A percentile compares a stretch with the other conserved stretches of the same genome.
Evolutionary conservation across 2,113 vertebrate genomes (phyloP).

Genomic region (Malurus alboscapulatus): DNA sequence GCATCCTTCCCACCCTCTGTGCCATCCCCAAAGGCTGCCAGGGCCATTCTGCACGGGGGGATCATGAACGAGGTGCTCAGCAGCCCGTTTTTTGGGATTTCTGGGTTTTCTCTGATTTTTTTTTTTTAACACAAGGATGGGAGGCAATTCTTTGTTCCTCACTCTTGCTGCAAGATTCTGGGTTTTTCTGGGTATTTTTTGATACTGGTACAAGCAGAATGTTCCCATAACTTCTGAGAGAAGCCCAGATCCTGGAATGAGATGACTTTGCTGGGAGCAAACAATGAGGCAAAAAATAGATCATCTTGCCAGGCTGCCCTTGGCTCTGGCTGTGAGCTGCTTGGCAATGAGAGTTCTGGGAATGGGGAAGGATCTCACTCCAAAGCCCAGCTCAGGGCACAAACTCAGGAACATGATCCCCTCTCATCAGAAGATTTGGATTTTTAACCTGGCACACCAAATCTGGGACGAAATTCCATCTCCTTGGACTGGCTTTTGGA

Average conservation of each 20-base stretch:
- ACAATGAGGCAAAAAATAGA: fast-evolving
- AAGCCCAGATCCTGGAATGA: background rate
- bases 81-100: background rate
- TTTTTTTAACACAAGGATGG: background rate
- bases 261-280: background rate
- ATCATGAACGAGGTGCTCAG: background rate
- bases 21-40: background rate
- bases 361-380: background rate
- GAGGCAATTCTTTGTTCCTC: background rate
- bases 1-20: constrained; percentile 18
- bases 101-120: background rate
- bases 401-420: fast-evolving
- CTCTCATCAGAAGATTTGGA: fast-evolving
- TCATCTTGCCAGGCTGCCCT: background rate
- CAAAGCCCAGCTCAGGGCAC: background rate
- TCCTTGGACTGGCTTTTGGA: background rate
- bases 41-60: background rate
- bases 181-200: background rate
- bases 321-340: background rate
- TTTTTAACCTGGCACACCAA: background rate
- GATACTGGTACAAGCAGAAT: background rate
- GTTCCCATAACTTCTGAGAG: background rate
- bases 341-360: background rate
- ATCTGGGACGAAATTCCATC: background rate
- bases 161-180: background rate